These are phyloP conservation scores for Heliconius himera DNA, from an alignment of 1,140 invertebrate genomes.

Conservation along the genomic window DNA sequence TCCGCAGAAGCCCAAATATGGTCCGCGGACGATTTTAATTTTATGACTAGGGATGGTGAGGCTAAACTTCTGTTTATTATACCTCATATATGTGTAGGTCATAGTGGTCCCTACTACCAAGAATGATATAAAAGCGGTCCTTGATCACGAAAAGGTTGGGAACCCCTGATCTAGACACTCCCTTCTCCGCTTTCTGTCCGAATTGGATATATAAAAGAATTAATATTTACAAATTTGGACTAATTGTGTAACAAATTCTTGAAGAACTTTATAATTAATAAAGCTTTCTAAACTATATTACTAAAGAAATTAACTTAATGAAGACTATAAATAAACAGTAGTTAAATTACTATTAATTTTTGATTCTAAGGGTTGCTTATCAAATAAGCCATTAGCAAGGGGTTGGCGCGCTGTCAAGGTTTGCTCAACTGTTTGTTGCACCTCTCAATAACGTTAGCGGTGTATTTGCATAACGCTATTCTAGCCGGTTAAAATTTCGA, in stretches of 20 bases:
- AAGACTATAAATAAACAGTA: background rate
- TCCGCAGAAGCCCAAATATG: no score
- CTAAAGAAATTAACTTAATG: background rate
- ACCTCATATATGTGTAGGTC: no score
- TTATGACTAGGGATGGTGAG: no score
- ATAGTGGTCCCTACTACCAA: no score
- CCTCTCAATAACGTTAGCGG: slow-evolving; percentile 8
- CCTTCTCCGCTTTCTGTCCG: no score
- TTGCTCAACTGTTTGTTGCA: background rate
- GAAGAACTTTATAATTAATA: background rate
- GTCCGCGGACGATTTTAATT: no score
- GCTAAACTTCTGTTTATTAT: no score
- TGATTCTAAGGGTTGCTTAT: background rate
- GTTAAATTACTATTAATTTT: slow-evolving; percentile 2
- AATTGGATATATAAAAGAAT: no score
- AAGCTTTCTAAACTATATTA: background rate
- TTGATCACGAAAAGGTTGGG: no score
- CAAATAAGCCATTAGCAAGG: background rate
- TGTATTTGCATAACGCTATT: background rate
- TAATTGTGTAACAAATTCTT: background rate
- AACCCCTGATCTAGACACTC: no score
- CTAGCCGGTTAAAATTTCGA: background rate
- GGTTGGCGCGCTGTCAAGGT: slow-evolving; percentile 11
- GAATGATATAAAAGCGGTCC: no score
- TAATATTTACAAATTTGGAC: background rate